Evolutionary conservation across 2,113 vertebrate species (phyloP).

Genomic region (Grammomys dolichurus): DNA sequence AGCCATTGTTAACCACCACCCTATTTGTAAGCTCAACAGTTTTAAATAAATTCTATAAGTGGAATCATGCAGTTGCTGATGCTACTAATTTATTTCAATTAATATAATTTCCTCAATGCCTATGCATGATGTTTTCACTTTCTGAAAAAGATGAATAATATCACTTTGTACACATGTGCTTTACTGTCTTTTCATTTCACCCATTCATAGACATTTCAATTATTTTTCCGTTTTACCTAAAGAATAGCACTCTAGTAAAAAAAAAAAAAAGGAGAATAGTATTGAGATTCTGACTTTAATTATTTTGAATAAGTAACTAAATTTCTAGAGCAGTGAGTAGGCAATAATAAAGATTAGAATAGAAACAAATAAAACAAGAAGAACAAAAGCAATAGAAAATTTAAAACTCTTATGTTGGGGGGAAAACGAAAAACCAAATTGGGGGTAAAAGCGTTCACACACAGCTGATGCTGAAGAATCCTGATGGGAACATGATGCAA

Average conservation of each 20-base stretch:
- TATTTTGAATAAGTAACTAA: neutral
- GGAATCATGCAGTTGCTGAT: neutral
- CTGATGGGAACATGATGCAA: neutral
- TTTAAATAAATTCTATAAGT: neutral
- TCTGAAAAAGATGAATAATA: neutral
- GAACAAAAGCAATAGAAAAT: neutral
- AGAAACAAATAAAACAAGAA: neutral
- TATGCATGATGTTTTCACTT: neutral
- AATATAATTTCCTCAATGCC: neutral
- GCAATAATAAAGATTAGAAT: neutral
- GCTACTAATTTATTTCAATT: neutral
- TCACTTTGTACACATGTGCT: neutral
- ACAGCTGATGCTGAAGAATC: neutral
- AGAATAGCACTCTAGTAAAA: neutral
- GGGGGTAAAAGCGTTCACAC: neutral
- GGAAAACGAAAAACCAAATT: too few relatives aligned
- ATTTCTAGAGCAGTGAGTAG: neutral
- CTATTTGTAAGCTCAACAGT: neutral
- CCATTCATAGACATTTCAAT: neutral
- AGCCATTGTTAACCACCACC: neutral
- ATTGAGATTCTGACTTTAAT: neutral
- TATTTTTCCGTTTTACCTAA: neutral
- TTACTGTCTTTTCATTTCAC: neutral
- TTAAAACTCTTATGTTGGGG: neutral
- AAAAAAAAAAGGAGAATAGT: neutral